Percentiles rank a stretch among this genome's conserved stretches.
Evolutionary conservation across 92 coral and sea anemone species (phyloP).

Genomic region (Siderastrea siderea): DNA sequence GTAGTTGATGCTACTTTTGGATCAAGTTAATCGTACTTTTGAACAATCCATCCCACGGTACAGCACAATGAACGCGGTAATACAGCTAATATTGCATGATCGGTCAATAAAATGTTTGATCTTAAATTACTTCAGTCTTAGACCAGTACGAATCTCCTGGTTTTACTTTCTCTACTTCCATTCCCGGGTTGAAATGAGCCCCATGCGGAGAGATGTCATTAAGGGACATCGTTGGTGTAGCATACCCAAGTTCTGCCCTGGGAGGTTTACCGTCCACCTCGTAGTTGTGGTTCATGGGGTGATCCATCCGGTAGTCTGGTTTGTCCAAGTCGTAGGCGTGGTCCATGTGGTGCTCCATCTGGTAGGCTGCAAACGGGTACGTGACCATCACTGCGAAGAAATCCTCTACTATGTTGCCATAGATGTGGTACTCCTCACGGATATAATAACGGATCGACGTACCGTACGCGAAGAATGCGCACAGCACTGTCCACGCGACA

Average conservation of each 20-base stretch:
- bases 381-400: slow-evolving; percentile 70
- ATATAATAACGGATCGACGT: slow-evolving; percentile 78
- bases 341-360: slow-evolving; percentile 75
- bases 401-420: slow-evolving; percentile 72
- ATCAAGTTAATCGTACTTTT: too few relatives aligned
- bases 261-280: not conserved
- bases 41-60: too few relatives aligned
- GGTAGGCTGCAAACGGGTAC: slow-evolving; percentile 71
- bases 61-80: too few relatives aligned
- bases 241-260: not conserved
- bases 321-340: slow-evolving; percentile 21
- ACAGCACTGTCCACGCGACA: slow-evolving; percentile 85
- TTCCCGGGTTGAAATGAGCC: not conserved
- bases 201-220: not conserved
- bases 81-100: not conserved
- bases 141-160: not conserved
- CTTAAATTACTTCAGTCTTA: slow-evolving; percentile 27
- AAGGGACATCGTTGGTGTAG: slow-evolving; percentile 24
- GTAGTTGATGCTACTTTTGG: too few relatives aligned
- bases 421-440: slow-evolving; percentile 51
- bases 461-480: slow-evolving; percentile 83
- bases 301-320: not conserved
- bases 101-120: not conserved
- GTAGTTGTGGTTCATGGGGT: not conserved
- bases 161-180: not conserved